A percentile compares a stretch with the other conserved stretches of the same genome.
These are phyloP conservation scores for Eubasilissa splendida DNA, from an alignment of 2,888 invertebrate genomes.

Conservation along the genomic window DNA sequence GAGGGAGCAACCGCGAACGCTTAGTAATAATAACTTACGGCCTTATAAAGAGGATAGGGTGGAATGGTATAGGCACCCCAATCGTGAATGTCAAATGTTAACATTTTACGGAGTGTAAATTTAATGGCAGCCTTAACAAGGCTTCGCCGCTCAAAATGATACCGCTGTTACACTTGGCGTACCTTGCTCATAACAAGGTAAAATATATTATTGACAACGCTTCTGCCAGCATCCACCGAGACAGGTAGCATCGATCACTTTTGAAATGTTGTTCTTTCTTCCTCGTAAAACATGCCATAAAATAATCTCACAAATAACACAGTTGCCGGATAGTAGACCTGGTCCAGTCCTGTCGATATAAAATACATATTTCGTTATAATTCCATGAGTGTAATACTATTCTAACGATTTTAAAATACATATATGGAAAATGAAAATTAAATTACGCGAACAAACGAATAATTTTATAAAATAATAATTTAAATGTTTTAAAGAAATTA, in stretches of 20 bases:
- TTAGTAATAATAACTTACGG: slow-evolving; percentile 55
- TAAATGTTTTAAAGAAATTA: too few relatives aligned
- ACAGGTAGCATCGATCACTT: slow-evolving; percentile 2
- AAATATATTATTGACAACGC: slow-evolving; percentile 20
- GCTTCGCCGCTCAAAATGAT: slow-evolving; percentile 6
- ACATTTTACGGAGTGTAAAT: slow-evolving; percentile 58
- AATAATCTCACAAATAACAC: too few relatives aligned
- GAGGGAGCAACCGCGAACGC: slow-evolving; percentile 50
- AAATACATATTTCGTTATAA: too few relatives aligned
- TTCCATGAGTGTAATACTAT: too few relatives aligned
- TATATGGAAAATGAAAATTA: too few relatives aligned
- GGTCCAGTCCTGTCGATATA: too few relatives aligned
- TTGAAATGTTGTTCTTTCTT: too few relatives aligned
- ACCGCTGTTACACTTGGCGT: slow-evolving; percentile 5
- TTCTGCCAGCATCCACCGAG: not conserved
- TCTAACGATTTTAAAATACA: too few relatives aligned
- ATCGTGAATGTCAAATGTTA: slow-evolving; percentile 57
- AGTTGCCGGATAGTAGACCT: too few relatives aligned
- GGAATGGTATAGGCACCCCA: slow-evolving; percentile 48
- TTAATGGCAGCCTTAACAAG: slow-evolving; percentile 54
- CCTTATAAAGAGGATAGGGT: slow-evolving; percentile 52
- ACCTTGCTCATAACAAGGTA: not conserved
- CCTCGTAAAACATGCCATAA: too few relatives aligned
- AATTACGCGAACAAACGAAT: too few relatives aligned
- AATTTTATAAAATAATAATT: too few relatives aligned